Base-by-base conservation (phyloP, 1,140 invertebrate species). In the Drosophila azteca region DNA sequence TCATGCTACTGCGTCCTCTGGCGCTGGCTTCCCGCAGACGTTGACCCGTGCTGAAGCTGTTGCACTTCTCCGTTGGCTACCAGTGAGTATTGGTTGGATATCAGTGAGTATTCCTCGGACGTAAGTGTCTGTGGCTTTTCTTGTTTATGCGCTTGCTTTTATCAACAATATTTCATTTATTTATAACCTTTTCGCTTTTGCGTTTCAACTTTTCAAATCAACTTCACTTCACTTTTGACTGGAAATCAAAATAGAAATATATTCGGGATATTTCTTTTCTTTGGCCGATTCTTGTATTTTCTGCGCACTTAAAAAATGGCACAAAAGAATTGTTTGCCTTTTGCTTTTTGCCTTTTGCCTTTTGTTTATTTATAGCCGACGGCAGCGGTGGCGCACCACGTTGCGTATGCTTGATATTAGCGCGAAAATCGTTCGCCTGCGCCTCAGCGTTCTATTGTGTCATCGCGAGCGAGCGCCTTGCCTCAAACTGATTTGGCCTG, bases 1-100 rank as follows among this genome's bases (percentile, higher is more conserved):
- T 97, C 96, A 97, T 96, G 43, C 84, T 90, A 60, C 73, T 69
- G 67, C 69, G 73, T 78, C 59, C 61, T 61, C 81, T 87, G 74
- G 60, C 74, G 44, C 71, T 75, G 52, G 68, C 48, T 67, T 83
- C 61, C 57, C 90, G 74, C 67, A 90, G 59, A 50, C 89, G 84
- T 64, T 87, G 90, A 66, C 89, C 89, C 90, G 90, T 90, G 63
- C 60, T 90, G 80, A 26, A 20, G 74, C 31, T 39, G 69, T 49
- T 61, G 22, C 20, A 61, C 13, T 62, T 59, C 26, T 44, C 35
- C 35, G 8, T 41, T 54, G 24, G 29, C 35, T 39, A 8, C 35
- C 31, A 20, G 15, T 43, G 35, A 57, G 41, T 48, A 45, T 63
- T 50, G n/a, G n/a, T n/a, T n/a, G n/a, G 13, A 39, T 39, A 39